Percentiles rank a stretch among this genome's conserved stretches.
These are phyloP conservation scores for Ispidina picta DNA, from an alignment of 2,797 vertebrate genomes.

Conservation along the genomic window DNA sequence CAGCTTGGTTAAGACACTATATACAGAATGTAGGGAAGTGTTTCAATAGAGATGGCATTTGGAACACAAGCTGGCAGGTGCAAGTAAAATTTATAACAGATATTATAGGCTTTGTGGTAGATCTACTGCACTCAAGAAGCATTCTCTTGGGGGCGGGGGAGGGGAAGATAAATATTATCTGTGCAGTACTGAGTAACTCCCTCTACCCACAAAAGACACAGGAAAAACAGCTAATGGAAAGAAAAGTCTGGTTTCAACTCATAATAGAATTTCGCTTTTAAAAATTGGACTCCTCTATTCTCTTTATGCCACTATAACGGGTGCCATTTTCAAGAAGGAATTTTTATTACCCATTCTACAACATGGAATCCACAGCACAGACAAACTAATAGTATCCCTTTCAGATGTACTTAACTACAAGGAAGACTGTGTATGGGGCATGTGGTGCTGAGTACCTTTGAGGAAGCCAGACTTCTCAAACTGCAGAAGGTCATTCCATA, in stretches of 20 bases:
- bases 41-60: not conserved
- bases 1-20: not conserved
- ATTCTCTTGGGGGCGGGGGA: not conserved
- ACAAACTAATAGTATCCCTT: not conserved
- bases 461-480: not conserved
- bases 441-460: not conserved
- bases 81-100: slow-evolving; percentile 14
- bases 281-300: not conserved
- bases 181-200: not conserved
- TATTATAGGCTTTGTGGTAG: not conserved
- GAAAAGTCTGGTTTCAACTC: not conserved
- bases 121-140: not conserved
- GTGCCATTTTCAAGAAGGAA: not conserved
- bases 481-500: not conserved
- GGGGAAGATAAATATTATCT: not conserved
- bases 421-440: not conserved
- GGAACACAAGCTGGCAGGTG: not conserved
- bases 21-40: not conserved
- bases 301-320: not conserved
- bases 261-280: not conserved
- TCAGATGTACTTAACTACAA: not conserved
- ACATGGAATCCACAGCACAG: not conserved
- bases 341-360: not conserved
- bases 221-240: not conserved
- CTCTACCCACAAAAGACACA: not conserved